A percentile compares a stretch with the other conserved stretches of the same genome.
phyloP scores from a whole-genome alignment of 2,888 invertebrate genomes.

The Torymus aiolomorphi region DNA sequence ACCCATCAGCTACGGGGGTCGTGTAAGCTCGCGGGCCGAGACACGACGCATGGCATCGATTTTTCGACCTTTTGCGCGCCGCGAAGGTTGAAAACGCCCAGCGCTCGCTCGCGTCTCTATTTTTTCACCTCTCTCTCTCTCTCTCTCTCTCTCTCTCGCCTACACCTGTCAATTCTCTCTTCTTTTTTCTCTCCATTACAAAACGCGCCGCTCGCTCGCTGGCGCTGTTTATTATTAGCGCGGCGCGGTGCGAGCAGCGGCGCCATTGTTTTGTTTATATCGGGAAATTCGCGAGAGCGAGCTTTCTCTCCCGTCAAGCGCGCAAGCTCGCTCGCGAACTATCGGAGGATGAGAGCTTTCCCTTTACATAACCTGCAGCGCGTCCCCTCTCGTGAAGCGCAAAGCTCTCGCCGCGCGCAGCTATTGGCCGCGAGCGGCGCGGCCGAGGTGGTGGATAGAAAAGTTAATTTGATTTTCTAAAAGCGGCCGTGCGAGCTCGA shows the following conservation, averaged over 20 bases:
- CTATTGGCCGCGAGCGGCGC: neutral
- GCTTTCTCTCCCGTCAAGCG: too few species aligned
- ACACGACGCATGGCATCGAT: slow-evolving; percentile 7
- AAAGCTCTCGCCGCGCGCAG: slow-evolving; percentile 28
- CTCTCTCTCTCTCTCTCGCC: neutral
- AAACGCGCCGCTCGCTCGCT: too few species aligned
- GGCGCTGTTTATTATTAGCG: too few species aligned
- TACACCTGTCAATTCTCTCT: neutral
- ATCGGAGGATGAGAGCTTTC: neutral
- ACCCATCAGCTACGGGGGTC: too few species aligned
- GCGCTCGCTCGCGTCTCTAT: too few species aligned
- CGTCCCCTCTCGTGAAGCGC: slow-evolving; percentile 3
- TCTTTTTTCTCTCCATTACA: neutral
- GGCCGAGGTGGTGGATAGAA: neutral
- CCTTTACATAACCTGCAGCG: slow-evolving; percentile 45
- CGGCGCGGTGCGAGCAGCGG: too few species aligned
- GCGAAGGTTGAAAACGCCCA: slow-evolving; percentile 28
- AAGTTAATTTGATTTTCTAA: slow-evolving; percentile 51
- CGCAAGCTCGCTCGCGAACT: too few species aligned
- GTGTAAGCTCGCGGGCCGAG: too few species aligned
- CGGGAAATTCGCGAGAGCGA: too few species aligned
- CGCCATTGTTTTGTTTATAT: slow-evolving; percentile 20
- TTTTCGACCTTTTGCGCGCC: slow-evolving; percentile 39
- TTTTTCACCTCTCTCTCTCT: neutral
- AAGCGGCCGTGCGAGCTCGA: slow-evolving; percentile 22